A percentile compares a stretch with the other conserved stretches of the same genome.
Evolutionary conservation across 2,113 vertebrate genomes (phyloP).

Genomic region (Caracal caracal): DNA sequence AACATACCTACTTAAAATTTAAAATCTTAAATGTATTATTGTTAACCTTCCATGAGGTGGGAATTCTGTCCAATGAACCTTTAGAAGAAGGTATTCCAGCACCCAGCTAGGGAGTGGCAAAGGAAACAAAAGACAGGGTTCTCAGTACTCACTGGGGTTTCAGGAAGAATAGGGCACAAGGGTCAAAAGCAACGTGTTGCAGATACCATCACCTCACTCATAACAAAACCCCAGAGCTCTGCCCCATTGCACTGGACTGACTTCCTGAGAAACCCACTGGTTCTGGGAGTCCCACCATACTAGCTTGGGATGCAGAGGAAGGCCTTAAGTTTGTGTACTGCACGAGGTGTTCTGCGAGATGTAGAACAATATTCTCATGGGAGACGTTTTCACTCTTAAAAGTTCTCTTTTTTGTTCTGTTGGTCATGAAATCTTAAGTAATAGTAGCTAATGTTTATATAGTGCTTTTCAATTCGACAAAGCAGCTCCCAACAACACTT

Average conservation of each 20-base stretch:
- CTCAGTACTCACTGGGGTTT: background rate
- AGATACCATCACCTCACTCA: background rate
- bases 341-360: background rate
- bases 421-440: background rate
- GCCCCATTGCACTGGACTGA: background rate
- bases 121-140: background rate
- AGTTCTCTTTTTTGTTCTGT: background rate
- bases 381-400: background rate
- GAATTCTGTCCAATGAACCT: background rate
- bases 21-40: background rate
- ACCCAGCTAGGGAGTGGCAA: background rate
- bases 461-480: background rate
- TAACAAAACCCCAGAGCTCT: background rate
- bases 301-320: background rate
- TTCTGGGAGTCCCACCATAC: background rate
- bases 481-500: background rate
- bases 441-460: background rate
- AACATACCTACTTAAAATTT: background rate
- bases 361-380: background rate
- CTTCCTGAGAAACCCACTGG: background rate
- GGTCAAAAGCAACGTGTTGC: background rate
- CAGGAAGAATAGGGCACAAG: background rate
- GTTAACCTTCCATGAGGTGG: background rate
- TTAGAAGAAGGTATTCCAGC: background rate
- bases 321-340: background rate